Base-by-base conservation (phyloP, 2,113 vertebrate genomes). In the Limnothrissa miodon region DNA sequence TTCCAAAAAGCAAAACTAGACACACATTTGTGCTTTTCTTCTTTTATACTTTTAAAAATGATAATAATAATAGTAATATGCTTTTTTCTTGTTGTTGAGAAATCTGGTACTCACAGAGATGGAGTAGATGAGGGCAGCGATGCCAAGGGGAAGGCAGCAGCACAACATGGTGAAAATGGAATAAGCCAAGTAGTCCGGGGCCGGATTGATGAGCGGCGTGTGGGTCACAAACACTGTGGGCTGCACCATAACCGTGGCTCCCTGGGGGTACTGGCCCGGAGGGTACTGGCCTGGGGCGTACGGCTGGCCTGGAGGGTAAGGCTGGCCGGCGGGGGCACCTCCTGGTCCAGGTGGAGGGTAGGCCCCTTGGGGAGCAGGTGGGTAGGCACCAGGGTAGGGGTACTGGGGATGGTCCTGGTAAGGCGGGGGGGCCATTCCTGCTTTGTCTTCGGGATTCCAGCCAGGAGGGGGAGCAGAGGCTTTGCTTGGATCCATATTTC, bases 81-180 rank as follows among this genome's bases (percentile, higher is more conserved):
- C n/a, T n/a, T n/a, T n/a, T n/a, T n/a, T n/a, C n/a, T n/a, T n/a
- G 66, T 36, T 36, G 8, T 36, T 3, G 29, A 74, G 0, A 11
- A 29, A 70, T 1, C 15, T 0, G 4, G 17, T 87, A 87, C 87
- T 85, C 78, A 88, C 87, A 39, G 17, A 85, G n/a, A 78, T 45
- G 36, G 87, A 85, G 44, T 80, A 93, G 44, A 94, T 83, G 79
- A 94, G 90, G 15, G 94, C 95, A 3, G 88, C 93, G 1, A 95
- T 84, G 33, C 95, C 95, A 5, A 96, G 82, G 0, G 95, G 94
- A 42, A 94, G 66, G 83, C 92, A 96, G 89, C 95, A 96, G 88
- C 92, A 95, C 78, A 95, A 11, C 91, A 95, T n/a, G 84, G 90
- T 95, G 87, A 94, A 93, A 87, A 96, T 92, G 89, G 95, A 96